Evolutionary conservation across 2,113 vertebrate genomes (phyloP).

Genomic region (Lynx canadensis): DNA sequence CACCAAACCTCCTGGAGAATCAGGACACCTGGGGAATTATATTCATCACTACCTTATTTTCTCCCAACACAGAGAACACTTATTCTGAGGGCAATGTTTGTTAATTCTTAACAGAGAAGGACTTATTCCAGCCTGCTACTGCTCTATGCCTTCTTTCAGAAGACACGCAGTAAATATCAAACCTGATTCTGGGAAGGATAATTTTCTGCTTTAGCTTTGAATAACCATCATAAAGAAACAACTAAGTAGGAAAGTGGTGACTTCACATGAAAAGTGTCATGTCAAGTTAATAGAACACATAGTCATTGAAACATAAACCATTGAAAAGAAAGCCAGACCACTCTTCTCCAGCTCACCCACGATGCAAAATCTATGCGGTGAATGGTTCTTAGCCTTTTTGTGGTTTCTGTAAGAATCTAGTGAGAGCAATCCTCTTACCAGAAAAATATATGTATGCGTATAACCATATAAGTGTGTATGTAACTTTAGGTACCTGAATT

Average conservation of each 20-base stretch:
- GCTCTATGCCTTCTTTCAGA: not conserved
- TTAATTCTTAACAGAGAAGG: not conserved
- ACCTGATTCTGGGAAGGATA: not conserved
- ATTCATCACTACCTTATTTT: not conserved
- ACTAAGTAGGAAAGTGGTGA: not conserved
- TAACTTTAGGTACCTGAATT: not conserved
- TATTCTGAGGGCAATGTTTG: not conserved
- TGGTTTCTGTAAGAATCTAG: not conserved
- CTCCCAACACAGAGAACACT: not conserved
- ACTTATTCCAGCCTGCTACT: not conserved
- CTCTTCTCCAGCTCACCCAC: not conserved
- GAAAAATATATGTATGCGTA: not conserved
- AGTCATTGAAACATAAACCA: not conserved
- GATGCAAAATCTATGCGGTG: not conserved
- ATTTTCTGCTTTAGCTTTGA: slow-evolving; percentile 1
- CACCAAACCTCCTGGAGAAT: not conserved
- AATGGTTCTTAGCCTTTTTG: not conserved
- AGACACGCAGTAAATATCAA: not conserved
- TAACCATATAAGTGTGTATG: not conserved
- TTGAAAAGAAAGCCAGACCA: not conserved
- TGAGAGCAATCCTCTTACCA: not conserved
- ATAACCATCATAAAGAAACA: not conserved
- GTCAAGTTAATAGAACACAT: not conserved
- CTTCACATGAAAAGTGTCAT: not conserved
- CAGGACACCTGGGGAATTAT: not conserved